Evolutionary conservation across 2,888 invertebrate genomes (phyloP), one percentile per base, ranked within the genome.

Genomic region (Pseudeuparius sepicola): DNA sequence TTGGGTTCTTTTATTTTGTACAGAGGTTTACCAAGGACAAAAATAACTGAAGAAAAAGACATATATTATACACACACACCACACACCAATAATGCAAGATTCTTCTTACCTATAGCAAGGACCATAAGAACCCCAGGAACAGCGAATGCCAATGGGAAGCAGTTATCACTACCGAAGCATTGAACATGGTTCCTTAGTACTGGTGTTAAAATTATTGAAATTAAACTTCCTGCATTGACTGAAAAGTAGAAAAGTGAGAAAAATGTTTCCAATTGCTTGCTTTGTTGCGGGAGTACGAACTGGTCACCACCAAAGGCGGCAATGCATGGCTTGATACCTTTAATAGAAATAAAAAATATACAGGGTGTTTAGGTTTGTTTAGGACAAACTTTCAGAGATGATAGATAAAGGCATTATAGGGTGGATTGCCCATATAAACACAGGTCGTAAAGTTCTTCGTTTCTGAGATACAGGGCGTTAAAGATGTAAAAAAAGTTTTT

Each of bases 231-330:
- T 0, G 79, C 75, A 60, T 94, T 96, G 54, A 96, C 93, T 27
- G 89, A 68, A 55, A 94, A 89, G 65, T 96, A 96, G 61, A 94
- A 96, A 1, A 93, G 64, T 0, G 93, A 93, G 65, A 96, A 96
- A 65, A 89, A 96, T 39, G 75, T 75, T 10, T 79, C 77, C 39
- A 93, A 65, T 55, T 86, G 79, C 48, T 65, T 66, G 48, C 77
- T 78, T 63, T 93, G 87, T 41, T 41, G 16, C 0, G 85, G 85
- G 29, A 86, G 49, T 28, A 74, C 67, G 60, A 93, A 92, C 63
- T 93, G 94, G 59, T 96, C 94, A 0, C 93, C 94, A 1, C 94
- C 96, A 59, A 96, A 94, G 0, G 94, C 88, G 0, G 89, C 73
- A 0, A 96, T 93, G 54, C 93, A 94, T 0, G 94, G 93, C 55